Conservation (phyloP, 2,888 invertebrate species). For the Parasteatoda lunata region DNA sequence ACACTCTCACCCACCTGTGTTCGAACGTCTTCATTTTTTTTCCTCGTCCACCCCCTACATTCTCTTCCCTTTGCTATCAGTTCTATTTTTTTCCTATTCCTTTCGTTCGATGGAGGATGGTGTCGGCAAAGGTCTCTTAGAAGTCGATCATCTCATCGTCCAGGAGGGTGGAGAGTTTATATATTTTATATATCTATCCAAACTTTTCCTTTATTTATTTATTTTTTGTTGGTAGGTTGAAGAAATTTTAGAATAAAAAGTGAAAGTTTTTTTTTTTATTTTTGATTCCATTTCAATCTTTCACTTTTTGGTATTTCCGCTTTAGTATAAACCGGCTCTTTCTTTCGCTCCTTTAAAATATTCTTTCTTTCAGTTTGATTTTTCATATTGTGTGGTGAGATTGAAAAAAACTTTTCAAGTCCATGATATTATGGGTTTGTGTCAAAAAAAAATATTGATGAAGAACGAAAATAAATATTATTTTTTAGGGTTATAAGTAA, state of each 20-base stretch:
- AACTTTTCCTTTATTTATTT: not conserved
- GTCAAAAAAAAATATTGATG: too few relatives aligned
- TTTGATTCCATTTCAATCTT: not conserved
- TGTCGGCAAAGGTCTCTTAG: not conserved
- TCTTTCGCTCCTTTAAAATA: too few relatives aligned
- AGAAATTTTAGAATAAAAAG: slow-evolving; percentile 1
- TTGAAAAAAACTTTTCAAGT: too few relatives aligned
- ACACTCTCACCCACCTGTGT: slow-evolving; percentile 24
- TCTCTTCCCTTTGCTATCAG: not conserved
- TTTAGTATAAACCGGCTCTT: too few relatives aligned
- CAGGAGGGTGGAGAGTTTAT: not conserved
- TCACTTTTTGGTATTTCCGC: too few relatives aligned
- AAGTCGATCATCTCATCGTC: slow-evolving; percentile 5
- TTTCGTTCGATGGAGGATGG: not conserved
- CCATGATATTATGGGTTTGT: too few relatives aligned
- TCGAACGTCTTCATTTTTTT: slow-evolving; percentile 43
- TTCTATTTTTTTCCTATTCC: not conserved
- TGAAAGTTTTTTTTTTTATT: not conserved
- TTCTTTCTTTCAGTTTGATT: too few relatives aligned
- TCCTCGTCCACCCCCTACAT: not conserved
- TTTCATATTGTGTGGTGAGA: too few relatives aligned
- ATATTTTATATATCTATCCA: slow-evolving; percentile 5
- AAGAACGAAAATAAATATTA: too few relatives aligned
- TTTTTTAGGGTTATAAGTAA: too few relatives aligned
- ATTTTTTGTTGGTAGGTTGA: not conserved